Base-by-base conservation (phyloP, 2,113 vertebrate genomes). In the Saccopteryx leptura region DNA sequence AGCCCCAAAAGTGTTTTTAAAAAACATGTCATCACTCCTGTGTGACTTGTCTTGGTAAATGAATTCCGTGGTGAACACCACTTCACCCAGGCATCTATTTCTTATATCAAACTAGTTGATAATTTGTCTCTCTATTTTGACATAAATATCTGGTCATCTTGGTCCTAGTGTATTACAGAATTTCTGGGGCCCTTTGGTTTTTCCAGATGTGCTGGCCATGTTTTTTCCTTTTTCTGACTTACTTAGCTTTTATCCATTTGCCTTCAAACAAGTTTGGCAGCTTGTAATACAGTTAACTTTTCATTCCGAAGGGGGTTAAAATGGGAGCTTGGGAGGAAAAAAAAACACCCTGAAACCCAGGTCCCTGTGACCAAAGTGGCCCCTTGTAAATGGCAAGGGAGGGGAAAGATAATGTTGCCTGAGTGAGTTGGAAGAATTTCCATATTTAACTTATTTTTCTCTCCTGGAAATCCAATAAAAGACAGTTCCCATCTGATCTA, bases 251-350 rank as follows among this genome's bases (percentile, higher is more conserved):
- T 86, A 80, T 90, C 66, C 48, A 39, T 80, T 76, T 87, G 56
- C 82, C 76, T 86, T 75, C 17, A 13, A 56, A 82, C 63, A 46
- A 54, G 15, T 63, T 68, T 96, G 58, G 33, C 33, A 86, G 82
- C 19, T 87, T 86, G 65, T 15, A 54, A 86, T 28, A 52, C n/a
- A 63, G 75, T 92, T 89, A 92, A 74, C 33, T 75, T 86, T 93
- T 69, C n/a, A 93, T 87, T 95, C 26, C 56, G 88, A 6, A 4
- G 60, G 5, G 23, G 6, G 31, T 46, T 88, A 93, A 88, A 78
- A 18, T 28, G 28, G 21, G n/a, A 71, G 31, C 4, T 56, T 86
- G 24, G 39, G 75, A 52, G 60, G 60, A 26, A 28, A 33, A 52
- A 60, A 48, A 76, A 39, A 39, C 1, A 17, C 21, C 75, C 52